Evolutionary conservation across 2,113 vertebrate genomes (phyloP), one percentile per base, ranked within the genome.

Genomic region (Strix uralensis): DNA sequence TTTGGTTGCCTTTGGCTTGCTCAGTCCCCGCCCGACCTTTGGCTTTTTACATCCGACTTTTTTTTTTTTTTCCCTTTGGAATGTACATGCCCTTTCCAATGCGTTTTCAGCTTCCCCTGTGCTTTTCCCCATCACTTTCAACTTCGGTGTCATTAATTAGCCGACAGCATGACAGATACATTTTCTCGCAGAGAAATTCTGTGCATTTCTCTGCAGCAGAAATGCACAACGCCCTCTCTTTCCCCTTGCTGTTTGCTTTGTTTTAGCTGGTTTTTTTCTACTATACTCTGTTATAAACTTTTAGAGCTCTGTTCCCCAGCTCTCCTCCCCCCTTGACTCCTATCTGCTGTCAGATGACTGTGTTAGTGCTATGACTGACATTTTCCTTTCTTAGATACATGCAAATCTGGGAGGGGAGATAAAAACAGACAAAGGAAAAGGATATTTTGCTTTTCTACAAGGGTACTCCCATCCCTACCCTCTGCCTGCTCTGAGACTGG

Each of bases 1-100:
- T n/a, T 2, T 1, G 4, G 11, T 23, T 47, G 70, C 73, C 78
- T 58, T 30, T 7, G 38, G 4, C 32, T 55, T 8, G 2, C 36
- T 75, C 80, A 30, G 82, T 88, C 73, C 74, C 67, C 15, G 40
- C 84, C 67, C 93, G 87, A 93, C 95, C 84, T 84, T 54, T 78
- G 88, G 61, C 94, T 78, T 86, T 52, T 36, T 95, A 51, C 34
- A n/a, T 8, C 36, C 32, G 19, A 25, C 40, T n/a, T 54, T 0
- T 23, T 15, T 14, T 18, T 12, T 4, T 7, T 22, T 36, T 21
- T 4, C 5, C 13, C 40, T 46, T 29, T n/a, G 21, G 36, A 38
- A 54, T 1, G 27, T 38, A 20, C 25, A 4, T 23, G 81, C 91
- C 74, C 55, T 58, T 80, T 54, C 87, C 71, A 27, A 38, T 0